Evolutionary conservation across 2,113 vertebrate species (phyloP).

Genomic region (Pseudois nayaur): DNA sequence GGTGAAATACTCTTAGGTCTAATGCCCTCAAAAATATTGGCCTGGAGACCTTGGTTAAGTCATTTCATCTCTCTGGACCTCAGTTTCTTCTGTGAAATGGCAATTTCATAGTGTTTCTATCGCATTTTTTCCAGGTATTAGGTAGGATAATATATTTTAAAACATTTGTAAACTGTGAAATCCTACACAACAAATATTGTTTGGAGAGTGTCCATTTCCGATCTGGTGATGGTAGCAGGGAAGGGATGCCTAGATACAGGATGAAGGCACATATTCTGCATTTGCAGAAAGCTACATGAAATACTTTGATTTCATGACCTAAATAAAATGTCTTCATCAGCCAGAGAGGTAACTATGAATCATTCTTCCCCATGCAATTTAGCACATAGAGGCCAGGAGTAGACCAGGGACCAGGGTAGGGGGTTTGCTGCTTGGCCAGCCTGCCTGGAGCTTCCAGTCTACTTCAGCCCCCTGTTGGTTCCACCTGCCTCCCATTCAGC

Average conservation of each 20-base stretch:
- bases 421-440: neutral
- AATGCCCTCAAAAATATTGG: neutral
- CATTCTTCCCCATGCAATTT: neutral
- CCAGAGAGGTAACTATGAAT: neutral
- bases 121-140: neutral
- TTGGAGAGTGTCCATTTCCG: neutral
- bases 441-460: accelerated
- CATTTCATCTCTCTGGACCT: neutral
- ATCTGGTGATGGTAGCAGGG: neutral
- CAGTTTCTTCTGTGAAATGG: neutral
- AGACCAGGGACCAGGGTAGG: neutral
- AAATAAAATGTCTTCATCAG: neutral
- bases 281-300: neutral
- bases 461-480: neutral
- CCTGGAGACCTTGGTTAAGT: neutral
- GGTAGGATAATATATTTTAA: neutral
- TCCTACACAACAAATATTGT: neutral
- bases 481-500: neutral
- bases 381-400: no score
- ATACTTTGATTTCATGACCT: neutral
- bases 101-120: neutral
- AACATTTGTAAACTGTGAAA: neutral
- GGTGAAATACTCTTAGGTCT: neutral
- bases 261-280: neutral
- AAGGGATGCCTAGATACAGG: neutral